Base-by-base conservation (phyloP, 2,888 invertebrate genomes). In the Drosophila cognata region DNA sequence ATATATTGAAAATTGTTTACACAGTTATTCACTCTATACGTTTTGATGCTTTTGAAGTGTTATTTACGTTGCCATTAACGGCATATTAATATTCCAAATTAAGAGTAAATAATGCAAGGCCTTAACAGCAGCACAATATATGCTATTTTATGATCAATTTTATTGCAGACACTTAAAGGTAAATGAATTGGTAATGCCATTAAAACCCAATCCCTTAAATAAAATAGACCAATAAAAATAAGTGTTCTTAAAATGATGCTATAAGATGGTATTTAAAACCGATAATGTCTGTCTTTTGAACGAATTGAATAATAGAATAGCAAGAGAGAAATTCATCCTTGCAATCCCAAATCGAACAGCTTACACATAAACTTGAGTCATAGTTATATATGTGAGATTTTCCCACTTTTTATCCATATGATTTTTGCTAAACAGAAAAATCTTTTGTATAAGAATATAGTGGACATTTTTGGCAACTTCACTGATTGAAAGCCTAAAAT, bases 1-100 rank as follows among this genome's bases (percentile, higher is more conserved):
- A 53, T 43, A 28, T 56, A 63, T 60, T 66, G 21, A 48, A 67
- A 36, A 46, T 61, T 71, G 58, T 61, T 64, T 71, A 77, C 64
- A 52, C 35, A 59, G 58, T 69, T 65, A 74, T 77, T 60, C 59
- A 53, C 36, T 53, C 48, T 33, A 50, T 60, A 25, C 61, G 28
- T 8, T 29, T 28, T 33, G 28, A 36, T 66, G 66, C 59, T 53
- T 56, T 46, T 67, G 56, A 73, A 83, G 81, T 74, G 74, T 64
- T 79, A 75, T 78, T 83, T 73, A 74, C 68, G 66, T 70, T 48
- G 41, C 66, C 21, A 70, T 77, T 58, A 84, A 81, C 85, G 62
- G 66, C 35, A 56, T 72, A 71, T 77, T 73, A 77, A 79, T 81
- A 70, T 74, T 67, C 66, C 6, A 59, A 74, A 67, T 77, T 71